A percentile compares a stretch with the other conserved stretches of the same genome.
These are phyloP conservation scores for Tetragnatha montana DNA, from an alignment of 2,888 invertebrate genomes.

Conservation along the genomic window DNA sequence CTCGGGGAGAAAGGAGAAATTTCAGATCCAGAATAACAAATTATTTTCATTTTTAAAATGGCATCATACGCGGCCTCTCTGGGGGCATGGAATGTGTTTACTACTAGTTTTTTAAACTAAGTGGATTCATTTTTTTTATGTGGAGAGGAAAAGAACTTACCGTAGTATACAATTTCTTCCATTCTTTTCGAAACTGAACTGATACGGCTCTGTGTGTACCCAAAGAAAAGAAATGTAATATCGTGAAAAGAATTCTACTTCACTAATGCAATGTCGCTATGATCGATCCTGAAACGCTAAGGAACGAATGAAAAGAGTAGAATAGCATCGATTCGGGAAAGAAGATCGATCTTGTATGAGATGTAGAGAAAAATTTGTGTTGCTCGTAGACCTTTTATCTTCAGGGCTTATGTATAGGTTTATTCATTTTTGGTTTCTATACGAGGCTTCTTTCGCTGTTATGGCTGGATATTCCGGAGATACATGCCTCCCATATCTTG, in stretches of 20 bases:
- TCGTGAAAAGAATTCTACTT: conserved; percentile 39
- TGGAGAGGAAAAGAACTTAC: neutral
- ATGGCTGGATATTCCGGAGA: too few relatives aligned
- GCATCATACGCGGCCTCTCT: neutral
- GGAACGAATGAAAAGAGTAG: neutral
- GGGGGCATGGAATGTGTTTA: neutral
- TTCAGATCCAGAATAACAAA: neutral
- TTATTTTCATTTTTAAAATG: neutral
- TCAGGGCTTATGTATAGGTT: too few relatives aligned
- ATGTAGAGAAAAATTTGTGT: neutral
- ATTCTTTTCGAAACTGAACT: neutral
- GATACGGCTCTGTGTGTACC: neutral
- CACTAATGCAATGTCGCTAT: conserved; percentile 32
- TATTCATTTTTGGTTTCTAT: too few relatives aligned
- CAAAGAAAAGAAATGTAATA: conserved; percentile 35
- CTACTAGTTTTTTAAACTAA: neutral
- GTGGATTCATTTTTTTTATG: neutral
- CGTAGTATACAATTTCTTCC: neutral
- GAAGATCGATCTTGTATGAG: neutral
- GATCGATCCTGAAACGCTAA: conserved; percentile 26
- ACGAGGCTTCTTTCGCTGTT: too few relatives aligned
- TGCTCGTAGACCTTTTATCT: too few relatives aligned
- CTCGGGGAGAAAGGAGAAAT: neutral
- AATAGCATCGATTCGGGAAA: neutral
- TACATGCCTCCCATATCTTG: too few relatives aligned